Base-by-base conservation (phyloP, 2,797 vertebrate genomes). In the Pseudomugil tenellus region DNA sequence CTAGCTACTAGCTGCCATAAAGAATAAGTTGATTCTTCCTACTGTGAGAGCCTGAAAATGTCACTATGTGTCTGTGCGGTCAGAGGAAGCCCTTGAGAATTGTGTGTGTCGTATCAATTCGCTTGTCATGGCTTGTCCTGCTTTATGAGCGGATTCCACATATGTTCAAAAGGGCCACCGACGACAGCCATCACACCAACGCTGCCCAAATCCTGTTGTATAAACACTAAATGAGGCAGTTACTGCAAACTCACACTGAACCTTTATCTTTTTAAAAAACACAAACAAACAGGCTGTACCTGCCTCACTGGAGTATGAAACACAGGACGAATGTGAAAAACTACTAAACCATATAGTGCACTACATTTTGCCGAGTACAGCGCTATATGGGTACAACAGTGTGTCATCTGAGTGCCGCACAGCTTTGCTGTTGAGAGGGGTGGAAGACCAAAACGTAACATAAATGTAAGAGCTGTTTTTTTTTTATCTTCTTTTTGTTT, bases 1-100 rank as follows among this genome's bases (percentile, higher is more conserved):
- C 89, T 93, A 92, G 94, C 93, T 93, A 92, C 90, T 94, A 94
- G 94, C 94, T 94, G 94, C 94, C 93, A 86, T 90, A 81, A 89
- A 91, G 79, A 90, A 90, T 61, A 83, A 74, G 74, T 85, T 80
- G 78, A 83, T 80, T 87, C 74, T 88, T 84, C 77, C 84, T 89
- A 84, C 80, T 74, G 84, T 77, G 79, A 58, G 76, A 89, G 87
- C 83, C 85, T 84, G 81, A 87, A 89, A 77, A 86, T 79, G 80
- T 69, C 77, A 73, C 70, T 67, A 46, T 75, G 84, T 84, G 85
- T 83, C 80, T 89, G 88, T 89, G 89, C 85, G 75, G 84, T 92
- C 83, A 86, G 86, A 91, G 92, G 92, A 94, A 94, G 94, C 94
- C 94, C 94, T 94, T 93, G 74, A 89, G 81, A 87, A 85, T 85